Evolutionary conservation across 2,113 vertebrate species (phyloP).

Genomic region (Mus pahari): DNA sequence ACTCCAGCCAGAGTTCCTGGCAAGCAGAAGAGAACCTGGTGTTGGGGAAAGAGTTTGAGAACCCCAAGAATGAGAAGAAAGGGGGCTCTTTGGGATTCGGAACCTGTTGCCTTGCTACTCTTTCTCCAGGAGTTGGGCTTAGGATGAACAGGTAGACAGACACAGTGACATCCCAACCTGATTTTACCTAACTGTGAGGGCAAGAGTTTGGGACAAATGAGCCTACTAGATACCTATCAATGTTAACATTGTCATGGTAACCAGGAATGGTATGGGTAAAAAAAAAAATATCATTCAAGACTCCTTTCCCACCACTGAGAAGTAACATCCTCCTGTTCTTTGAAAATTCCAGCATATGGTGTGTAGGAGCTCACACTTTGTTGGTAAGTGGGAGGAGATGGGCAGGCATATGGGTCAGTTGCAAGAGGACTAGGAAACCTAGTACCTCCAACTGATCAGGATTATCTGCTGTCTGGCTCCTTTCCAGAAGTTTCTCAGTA

Average conservation of each 20-base stretch:
- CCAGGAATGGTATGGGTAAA: background rate
- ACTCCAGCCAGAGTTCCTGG: background rate
- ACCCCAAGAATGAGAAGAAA: background rate
- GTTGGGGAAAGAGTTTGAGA: background rate
- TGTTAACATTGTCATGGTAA: background rate
- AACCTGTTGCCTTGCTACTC: background rate
- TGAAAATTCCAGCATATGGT: background rate
- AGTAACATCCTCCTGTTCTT: background rate
- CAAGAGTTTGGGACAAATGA: background rate
- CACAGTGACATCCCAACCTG: background rate
- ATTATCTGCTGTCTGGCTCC: background rate
- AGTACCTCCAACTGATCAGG: background rate
- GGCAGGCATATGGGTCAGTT: background rate
- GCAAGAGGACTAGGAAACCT: background rate
- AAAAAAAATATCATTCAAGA: background rate
- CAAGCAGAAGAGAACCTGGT: background rate
- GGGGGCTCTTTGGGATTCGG: background rate
- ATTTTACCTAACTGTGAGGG: background rate
- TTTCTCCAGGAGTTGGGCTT: background rate
- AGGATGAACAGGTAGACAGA: background rate
- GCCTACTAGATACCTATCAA: background rate
- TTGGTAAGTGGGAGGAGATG: background rate
- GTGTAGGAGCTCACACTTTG: background rate
- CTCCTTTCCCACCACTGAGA: background rate
- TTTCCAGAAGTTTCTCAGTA: constrained; percentile 8